A percentile compares a stretch with the other conserved stretches of the same genome.
phyloP scores from a whole-genome alignment of 2,113 vertebrate genomes.

The Brachypteracias leptosomus region DNA sequence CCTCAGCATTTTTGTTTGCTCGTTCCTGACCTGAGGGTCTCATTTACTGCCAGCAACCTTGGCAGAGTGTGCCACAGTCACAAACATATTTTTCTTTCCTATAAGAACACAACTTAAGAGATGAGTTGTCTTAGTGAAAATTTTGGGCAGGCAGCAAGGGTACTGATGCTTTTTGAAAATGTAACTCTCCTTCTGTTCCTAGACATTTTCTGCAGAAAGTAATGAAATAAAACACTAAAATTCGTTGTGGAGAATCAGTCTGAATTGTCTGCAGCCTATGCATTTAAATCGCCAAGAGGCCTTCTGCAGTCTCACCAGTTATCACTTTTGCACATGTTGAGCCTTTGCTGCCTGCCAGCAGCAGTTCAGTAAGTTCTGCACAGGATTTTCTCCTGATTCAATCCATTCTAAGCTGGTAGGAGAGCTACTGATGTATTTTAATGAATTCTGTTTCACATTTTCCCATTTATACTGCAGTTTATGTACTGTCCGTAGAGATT shows the following conservation, averaged over 20 bases:
- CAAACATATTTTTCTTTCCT: neutral
- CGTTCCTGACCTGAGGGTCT: neutral
- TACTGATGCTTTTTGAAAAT: neutral
- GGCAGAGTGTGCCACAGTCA: neutral
- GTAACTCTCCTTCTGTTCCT: neutral
- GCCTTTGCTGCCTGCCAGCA: conserved; percentile 51
- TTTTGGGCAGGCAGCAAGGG: neutral
- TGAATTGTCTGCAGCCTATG: conserved; percentile 18
- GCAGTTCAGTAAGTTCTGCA: conserved; percentile 43
- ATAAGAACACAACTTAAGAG: neutral
- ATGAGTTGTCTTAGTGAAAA: neutral
- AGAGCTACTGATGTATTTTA: conserved; percentile 49
- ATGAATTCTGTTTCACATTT: conserved; percentile 56
- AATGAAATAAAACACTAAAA: conserved; percentile 24
- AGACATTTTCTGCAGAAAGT: neutral
- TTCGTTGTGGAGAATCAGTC: neutral
- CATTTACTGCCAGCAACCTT: neutral
- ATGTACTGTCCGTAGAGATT: conserved; percentile 46
- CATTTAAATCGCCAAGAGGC: conserved; percentile 43
- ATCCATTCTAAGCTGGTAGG: conserved; percentile 18
- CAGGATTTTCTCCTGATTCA: conserved; percentile 59
- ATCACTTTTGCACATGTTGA: conserved; percentile 53
- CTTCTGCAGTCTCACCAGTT: conserved; percentile 51
- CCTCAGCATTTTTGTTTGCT: neutral
- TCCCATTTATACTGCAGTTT: conserved; percentile 53